Percentiles rank a stretch among this genome's conserved stretches.
phyloP scores from a whole-genome alignment of 1,140 invertebrate genomes.

The Bombus vancouverensis region DNA sequence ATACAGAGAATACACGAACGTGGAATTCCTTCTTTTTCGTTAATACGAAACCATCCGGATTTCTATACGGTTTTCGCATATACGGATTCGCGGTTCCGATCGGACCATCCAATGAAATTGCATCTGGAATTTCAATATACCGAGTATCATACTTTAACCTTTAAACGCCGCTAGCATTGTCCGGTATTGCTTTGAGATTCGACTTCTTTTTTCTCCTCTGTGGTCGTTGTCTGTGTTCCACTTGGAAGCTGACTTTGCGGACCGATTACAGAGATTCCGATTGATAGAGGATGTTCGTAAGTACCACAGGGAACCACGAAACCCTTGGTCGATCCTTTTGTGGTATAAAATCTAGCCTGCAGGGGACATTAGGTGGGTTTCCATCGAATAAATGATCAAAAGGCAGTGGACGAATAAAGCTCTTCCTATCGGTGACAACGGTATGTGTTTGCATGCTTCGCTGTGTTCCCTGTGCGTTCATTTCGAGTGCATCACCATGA shows the following conservation, averaged over 20 bases:
- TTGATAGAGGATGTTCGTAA: constrained; percentile 27
- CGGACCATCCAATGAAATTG: constrained; percentile 57
- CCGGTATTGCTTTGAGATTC: constrained; percentile 67
- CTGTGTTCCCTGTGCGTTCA: not conserved
- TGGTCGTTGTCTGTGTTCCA: not conserved
- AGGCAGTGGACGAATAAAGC: constrained; percentile 36
- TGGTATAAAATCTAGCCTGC: constrained; percentile 16
- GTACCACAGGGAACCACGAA: constrained; percentile 12
- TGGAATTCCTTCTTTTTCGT: not conserved
- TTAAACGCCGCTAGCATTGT: constrained; percentile 60
- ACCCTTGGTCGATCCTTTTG: constrained; percentile 14
- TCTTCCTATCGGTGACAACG: not conserved
- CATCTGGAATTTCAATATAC: constrained; percentile 71
- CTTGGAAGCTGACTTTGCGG: constrained; percentile 54
- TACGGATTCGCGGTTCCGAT: constrained; percentile 2
- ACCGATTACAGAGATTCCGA: not conserved
- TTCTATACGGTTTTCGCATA: constrained; percentile 27
- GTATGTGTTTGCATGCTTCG: not conserved
- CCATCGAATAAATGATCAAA: constrained; percentile 64
- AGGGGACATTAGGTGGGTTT: constrained; percentile 54
- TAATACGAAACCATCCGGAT: not conserved
- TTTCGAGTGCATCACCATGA: not conserved
- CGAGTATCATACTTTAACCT: constrained; percentile 65
- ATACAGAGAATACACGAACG: not conserved
- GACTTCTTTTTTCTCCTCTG: not conserved